Evolutionary conservation across 2,113 vertebrate species (phyloP).

Genomic region (Nasalis larvatus): DNA sequence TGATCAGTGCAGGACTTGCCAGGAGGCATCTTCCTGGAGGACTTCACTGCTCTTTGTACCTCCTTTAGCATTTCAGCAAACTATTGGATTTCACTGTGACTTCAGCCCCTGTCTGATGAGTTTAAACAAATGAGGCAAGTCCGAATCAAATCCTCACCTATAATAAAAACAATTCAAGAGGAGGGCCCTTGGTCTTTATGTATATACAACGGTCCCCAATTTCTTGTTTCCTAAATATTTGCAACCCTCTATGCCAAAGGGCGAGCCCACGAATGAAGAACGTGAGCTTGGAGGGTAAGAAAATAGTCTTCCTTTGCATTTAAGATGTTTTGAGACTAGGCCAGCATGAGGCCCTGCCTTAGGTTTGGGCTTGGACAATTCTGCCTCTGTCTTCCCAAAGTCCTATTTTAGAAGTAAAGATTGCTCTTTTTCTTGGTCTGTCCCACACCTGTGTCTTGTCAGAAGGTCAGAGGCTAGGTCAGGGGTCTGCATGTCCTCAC

Average conservation of each 20-base stretch:
- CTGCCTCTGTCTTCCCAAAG: background rate
- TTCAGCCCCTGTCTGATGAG: background rate
- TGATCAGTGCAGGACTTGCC: background rate
- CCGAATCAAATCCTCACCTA: conserved; percentile 38
- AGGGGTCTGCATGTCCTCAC: background rate
- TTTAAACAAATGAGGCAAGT: conserved; percentile 41
- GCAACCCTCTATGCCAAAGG: background rate
- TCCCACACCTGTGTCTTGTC: background rate
- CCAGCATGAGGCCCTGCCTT: background rate
- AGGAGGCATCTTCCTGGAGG: background rate
- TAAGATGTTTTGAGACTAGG: background rate
- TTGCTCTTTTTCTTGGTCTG: background rate
- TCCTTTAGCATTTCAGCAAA: background rate
- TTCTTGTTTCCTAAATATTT: conserved; percentile 57
- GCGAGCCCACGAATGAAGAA: background rate
- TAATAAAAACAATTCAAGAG: conserved; percentile 9
- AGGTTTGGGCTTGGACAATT: background rate
- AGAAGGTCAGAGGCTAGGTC: background rate
- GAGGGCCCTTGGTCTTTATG: conserved; percentile 18
- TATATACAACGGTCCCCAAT: conserved; percentile 13
- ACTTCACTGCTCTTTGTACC: background rate
- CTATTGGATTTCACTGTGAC: conserved; percentile 13
- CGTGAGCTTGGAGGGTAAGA: background rate
- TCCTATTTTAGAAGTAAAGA: background rate
- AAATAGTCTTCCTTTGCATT: background rate